Evolutionary conservation across 2,797 vertebrate species (phyloP).

Genomic region (Cirrhinus molitorella): DNA sequence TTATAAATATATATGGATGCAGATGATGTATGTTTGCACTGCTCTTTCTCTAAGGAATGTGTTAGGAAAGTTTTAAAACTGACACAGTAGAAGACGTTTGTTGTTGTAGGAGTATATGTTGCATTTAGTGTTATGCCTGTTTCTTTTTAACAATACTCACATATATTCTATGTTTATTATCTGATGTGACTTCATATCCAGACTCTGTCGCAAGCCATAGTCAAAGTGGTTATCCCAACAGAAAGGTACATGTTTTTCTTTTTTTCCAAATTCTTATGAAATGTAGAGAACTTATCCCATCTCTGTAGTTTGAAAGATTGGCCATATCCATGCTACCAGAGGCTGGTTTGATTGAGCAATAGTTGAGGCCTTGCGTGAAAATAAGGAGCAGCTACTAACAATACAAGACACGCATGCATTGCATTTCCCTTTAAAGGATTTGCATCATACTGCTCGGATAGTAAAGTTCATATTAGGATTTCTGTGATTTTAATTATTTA

Average conservation of each 20-base stretch:
- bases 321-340: constrained; percentile 81
- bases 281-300: constrained; percentile 95
- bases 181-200: constrained; percentile 99
- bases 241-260: constrained; percentile 99
- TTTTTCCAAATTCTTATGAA: constrained; percentile 98
- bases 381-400: constrained; percentile 45
- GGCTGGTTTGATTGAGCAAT: constrained; percentile 95
- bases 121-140: constrained; percentile 99
- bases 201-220: constrained; percentile 99
- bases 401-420: constrained; percentile 55
- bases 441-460: neutral
- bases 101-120: constrained; percentile 93
- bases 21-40: constrained; percentile 39
- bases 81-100: constrained; percentile 87
- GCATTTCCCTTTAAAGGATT: neutral
- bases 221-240: constrained; percentile 99
- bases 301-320: constrained; percentile 83
- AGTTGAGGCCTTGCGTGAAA: constrained; percentile 75
- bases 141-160: constrained; percentile 99
- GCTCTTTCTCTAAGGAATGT: constrained; percentile 24
- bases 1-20: constrained; percentile 6
- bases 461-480: neutral
- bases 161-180: constrained; percentile 99
- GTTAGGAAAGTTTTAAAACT: constrained; percentile 82
- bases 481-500: neutral